A percentile compares a stretch with the other conserved stretches of the same genome.
phyloP scores from a whole-genome alignment of 2,113 vertebrate genomes.

The Lampris megalopsis region DNA sequence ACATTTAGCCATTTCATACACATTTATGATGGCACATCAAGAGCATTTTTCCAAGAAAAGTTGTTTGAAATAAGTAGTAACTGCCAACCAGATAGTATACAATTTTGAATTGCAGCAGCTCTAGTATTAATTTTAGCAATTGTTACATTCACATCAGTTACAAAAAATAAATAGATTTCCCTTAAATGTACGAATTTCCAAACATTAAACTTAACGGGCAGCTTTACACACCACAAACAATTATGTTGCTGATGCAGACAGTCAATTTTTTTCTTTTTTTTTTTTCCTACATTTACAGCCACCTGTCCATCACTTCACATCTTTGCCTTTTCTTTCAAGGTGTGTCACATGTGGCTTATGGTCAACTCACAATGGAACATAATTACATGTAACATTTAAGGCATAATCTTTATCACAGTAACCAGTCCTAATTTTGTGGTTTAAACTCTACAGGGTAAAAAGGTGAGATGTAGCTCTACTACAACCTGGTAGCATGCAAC shows the following conservation, averaged over 20 bases:
- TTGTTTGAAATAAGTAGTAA: conserved; percentile 32
- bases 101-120: conserved; percentile 18
- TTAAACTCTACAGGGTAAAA: not conserved
- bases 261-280: not conserved
- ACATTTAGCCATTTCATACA: conserved; percentile 13
- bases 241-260: not conserved
- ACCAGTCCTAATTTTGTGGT: conserved; percentile 10
- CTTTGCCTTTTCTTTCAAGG: not conserved
- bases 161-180: not conserved
- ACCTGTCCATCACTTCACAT: not conserved
- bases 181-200: not conserved
- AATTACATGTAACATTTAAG: conserved; percentile 42
- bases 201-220: conserved; percentile 6
- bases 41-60: conserved; percentile 15
- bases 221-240: not conserved
- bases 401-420: conserved; percentile 29
- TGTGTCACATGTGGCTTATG: not conserved
- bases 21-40: conserved; percentile 53
- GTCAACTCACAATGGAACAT: conserved; percentile 5
- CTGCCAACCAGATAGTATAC: conserved; percentile 15
- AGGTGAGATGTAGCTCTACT: conserved; percentile 8
- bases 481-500: conserved; percentile 67
- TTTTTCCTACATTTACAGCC: not conserved
- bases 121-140: conserved; percentile 35
- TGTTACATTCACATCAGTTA: conserved; percentile 36